A percentile compares a stretch with the other conserved stretches of the same genome.
phyloP scores from a whole-genome alignment of 2,797 vertebrate genomes.

The Ibycter americanus region DNA sequence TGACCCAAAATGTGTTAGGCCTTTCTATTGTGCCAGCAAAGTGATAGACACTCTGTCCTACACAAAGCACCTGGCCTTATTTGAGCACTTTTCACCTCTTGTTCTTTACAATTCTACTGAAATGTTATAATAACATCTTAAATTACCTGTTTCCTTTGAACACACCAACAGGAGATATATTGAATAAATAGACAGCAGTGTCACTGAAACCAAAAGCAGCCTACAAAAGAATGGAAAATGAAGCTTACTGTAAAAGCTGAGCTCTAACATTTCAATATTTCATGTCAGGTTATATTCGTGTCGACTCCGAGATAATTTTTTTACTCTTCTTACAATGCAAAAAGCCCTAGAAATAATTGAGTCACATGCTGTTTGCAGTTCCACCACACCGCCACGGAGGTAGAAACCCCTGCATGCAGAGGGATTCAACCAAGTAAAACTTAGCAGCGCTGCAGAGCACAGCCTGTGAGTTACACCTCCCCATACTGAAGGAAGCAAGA shows the following conservation, averaged over 20 bases:
- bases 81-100: neutral
- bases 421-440: neutral
- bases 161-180: conserved; percentile 82
- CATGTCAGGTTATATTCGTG: neutral
- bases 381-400: neutral
- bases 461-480: neutral
- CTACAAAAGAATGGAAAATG: conserved; percentile 68
- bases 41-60: neutral
- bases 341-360: neutral
- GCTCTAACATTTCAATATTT: neutral
- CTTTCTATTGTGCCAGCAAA: neutral
- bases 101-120: neutral
- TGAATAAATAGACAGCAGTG: conserved; percentile 81
- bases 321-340: neutral
- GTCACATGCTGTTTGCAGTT: neutral
- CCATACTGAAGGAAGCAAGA: neutral
- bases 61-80: neutral
- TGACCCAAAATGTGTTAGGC: neutral
- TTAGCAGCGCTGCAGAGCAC: neutral
- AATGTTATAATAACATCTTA: neutral
- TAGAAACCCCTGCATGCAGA: neutral
- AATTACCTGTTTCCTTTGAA: conserved; percentile 82
- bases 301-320: neutral
- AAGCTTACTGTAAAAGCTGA: conserved; percentile 1
- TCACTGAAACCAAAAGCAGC: conserved; percentile 79